Conservation (phyloP, 2,888 invertebrate species). For the Oasisia sp. region DNA sequence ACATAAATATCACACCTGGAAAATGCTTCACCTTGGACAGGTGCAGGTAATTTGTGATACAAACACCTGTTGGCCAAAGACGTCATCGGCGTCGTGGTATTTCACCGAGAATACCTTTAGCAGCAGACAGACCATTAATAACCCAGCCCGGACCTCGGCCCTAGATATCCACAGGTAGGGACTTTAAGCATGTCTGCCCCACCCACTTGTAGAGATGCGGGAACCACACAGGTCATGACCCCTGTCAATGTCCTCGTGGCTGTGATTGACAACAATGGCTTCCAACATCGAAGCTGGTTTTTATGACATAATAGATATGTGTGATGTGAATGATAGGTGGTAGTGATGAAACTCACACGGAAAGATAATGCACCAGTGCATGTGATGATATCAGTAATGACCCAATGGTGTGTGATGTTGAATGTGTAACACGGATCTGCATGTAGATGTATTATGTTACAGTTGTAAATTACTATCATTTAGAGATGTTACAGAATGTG, state of each 20-base stretch:
- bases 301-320: not conserved
- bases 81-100: not conserved
- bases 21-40: not conserved
- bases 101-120: not conserved
- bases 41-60: not conserved
- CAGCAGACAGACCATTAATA: conserved; percentile 5
- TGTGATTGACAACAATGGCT: not conserved
- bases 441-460: not conserved
- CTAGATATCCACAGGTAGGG: not conserved
- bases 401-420: not conserved
- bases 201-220: not conserved
- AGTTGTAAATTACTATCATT: not conserved
- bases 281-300: not conserved
- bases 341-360: not conserved
- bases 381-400: not conserved
- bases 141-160: not conserved
- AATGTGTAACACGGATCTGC: not conserved
- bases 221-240: too few relatives aligned
- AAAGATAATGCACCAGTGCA: not conserved
- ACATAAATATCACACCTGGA: not conserved
- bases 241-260: too few relatives aligned
- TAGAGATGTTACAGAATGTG: too few relatives aligned
- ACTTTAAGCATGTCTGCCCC: not conserved
- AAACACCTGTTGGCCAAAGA: conserved; percentile 9
- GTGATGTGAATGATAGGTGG: not conserved